These are phyloP conservation scores for Beaufortia kweichowensis DNA, from an alignment of 2,113 vertebrate species.

Conservation along the genomic window DNA sequence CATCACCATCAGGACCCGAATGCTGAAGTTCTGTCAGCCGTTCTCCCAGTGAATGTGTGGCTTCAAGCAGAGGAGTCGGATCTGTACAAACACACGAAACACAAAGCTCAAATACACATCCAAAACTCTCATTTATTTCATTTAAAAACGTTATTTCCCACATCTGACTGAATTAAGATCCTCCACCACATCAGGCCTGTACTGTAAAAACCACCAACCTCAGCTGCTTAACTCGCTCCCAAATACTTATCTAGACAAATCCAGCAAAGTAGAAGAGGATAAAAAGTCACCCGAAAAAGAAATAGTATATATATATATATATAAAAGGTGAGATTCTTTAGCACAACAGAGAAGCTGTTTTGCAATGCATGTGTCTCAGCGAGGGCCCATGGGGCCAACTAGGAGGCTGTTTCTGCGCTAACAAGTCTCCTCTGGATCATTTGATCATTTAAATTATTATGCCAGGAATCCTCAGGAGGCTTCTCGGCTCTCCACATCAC, in stretches of 20 bases:
- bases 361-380: constrained; percentile 80
- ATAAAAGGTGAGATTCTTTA: constrained; percentile 74
- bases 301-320: constrained; percentile 37
- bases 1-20: constrained; percentile 72
- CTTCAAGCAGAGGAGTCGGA: constrained; percentile 85
- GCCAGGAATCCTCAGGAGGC: constrained; percentile 82
- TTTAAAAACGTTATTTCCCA: constrained; percentile 12
- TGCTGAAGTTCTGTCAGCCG: constrained; percentile 83
- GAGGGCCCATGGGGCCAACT: constrained; percentile 81
- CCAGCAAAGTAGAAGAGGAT: constrained; percentile 61
- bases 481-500: constrained; percentile 80
- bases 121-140: constrained; percentile 19
- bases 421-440: constrained; percentile 86
- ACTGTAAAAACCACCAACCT: constrained; percentile 14
- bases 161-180: constrained; percentile 17
- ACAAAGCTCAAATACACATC: constrained; percentile 1
- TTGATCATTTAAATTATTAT: constrained; percentile 89
- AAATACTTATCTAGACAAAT: constrained; percentile 70
- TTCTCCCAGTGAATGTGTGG: constrained; percentile 83
- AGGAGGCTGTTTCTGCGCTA: constrained; percentile 82
- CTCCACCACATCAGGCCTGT: constrained; percentile 1
- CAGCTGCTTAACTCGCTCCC: constrained; percentile 53
- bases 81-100: constrained; percentile 70
- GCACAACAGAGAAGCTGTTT: constrained; percentile 83
- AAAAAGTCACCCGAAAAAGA: constrained; percentile 65